Base-by-base conservation (phyloP, 2,113 vertebrate species). In the Tautogolabrus adspersus region DNA sequence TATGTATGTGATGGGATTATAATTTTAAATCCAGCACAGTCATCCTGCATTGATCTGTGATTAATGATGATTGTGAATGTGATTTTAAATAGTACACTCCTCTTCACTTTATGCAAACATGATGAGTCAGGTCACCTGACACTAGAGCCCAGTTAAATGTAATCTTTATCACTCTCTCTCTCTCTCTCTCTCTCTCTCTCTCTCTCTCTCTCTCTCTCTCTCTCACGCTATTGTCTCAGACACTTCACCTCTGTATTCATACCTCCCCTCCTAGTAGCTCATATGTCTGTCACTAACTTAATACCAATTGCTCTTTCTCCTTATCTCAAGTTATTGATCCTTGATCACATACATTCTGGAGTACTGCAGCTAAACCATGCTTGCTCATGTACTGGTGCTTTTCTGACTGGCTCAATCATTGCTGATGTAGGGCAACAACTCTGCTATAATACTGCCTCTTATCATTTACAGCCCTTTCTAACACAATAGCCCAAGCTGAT, bases 141-240 rank as follows among this genome's bases (percentile, higher is more conserved):
- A 46, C 70, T 66, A 75, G 52, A 1, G 51, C 66, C 68, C 76
- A 58, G 93, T 94, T 94, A 93, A 93, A 57, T 89, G 34, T 94
- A 90, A 93, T 87, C 80, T 80, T 34, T 64, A 38, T 69, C 62
- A 18, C 54, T 6, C n/a, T 10, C 62, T 37, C 57, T 62, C 23
- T 66, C 21, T 58, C 4, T 61, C 7, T n/a, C n/a, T n/a, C n/a
- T n/a, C n/a, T n/a, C n/a, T n/a, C n/a, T 79, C 67, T 76, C 38
- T 65, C 51, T 49, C 15, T 64, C 40, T 19, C 19, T 34, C 52
- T 37, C 21, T 10, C 62, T 37, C 57, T 62, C 23, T 66, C 21
- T 58, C 4, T 61, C 7, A 61, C 1, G 3, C 18, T 21, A 9
- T 21, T 52, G 49, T 19, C 23, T 59, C 23, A 62, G 1, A 59